Conservation (phyloP, 1,140 invertebrate species). For the Rhopalosiphum padi region DNA sequence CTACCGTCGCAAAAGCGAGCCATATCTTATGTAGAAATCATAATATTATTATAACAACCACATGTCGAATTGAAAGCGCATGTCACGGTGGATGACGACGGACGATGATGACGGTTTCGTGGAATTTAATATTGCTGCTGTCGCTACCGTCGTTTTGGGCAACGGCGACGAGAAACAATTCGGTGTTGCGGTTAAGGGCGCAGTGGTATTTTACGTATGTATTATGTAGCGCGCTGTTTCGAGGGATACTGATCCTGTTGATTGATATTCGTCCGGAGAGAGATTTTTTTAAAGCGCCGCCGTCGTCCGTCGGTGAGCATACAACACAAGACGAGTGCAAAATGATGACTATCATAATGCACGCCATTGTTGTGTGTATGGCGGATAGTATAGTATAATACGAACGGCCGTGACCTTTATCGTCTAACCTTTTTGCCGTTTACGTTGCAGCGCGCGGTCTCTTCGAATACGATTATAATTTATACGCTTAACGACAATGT, state of each 20-base stretch:
- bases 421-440: not conserved
- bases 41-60: not conserved
- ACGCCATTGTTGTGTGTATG: not conserved
- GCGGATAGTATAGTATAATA: not conserved
- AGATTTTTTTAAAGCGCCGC: not conserved
- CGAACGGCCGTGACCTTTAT: not conserved
- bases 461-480: not conserved
- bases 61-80: not conserved
- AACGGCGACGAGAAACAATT: not conserved
- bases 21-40: not conserved
- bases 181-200: not conserved
- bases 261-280: not conserved
- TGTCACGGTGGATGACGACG: not conserved
- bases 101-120: not conserved
- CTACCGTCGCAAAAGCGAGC: not conserved
- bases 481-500: not conserved
- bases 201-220: not conserved
- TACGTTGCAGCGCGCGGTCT: not conserved
- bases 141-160: no score
- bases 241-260: not conserved
- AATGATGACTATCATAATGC: not conserved
- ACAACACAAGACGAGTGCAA: not conserved
- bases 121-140: not conserved
- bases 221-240: not conserved
- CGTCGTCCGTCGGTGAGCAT: not conserved